Evolutionary conservation across 2,888 invertebrate genomes (phyloP).

Genomic region (Iphiclides podalirius): DNA sequence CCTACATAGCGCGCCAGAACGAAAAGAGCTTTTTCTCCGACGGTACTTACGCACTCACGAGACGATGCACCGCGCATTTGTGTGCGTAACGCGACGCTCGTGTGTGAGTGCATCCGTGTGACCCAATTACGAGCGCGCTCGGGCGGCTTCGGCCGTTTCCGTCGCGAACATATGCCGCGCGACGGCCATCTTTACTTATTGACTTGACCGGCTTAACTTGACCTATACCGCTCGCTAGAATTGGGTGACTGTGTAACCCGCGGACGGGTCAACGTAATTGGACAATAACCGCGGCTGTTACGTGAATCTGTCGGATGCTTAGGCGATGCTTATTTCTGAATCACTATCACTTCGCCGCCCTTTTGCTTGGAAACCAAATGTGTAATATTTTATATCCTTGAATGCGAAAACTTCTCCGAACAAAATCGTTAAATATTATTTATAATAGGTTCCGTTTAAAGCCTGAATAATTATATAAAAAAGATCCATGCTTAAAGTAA

Average conservation of each 20-base stretch:
- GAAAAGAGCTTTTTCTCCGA: constrained; percentile 49
- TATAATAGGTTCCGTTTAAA: too few relatives aligned
- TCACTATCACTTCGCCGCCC: constrained; percentile 25
- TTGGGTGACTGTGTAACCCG: constrained; percentile 29
- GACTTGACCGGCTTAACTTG: constrained; percentile 48
- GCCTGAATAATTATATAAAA: too few relatives aligned
- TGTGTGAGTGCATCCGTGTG: constrained; percentile 71
- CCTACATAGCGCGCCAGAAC: constrained; percentile 52
- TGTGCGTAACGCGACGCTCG: constrained; percentile 32
- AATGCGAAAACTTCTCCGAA: background rate
- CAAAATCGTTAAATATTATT: too few relatives aligned
- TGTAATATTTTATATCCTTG: background rate
- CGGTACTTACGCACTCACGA: constrained; percentile 39
- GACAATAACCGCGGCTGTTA: constrained; percentile 24
- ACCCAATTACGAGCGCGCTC: constrained; percentile 74
- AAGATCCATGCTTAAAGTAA: too few relatives aligned
- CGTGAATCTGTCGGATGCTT: constrained; percentile 34
- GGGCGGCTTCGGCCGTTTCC: constrained; percentile 61
- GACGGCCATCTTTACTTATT: constrained; percentile 59
- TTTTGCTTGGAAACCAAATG: constrained; percentile 15
- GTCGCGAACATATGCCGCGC: constrained; percentile 52
- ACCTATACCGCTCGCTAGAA: constrained; percentile 36
- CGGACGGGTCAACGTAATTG: constrained; percentile 26
- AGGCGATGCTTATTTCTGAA: constrained; percentile 30
- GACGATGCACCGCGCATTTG: constrained; percentile 45